These are phyloP conservation scores for Oryzias celebensis DNA, from an alignment of 2,113 vertebrate species.

Conservation along the genomic window DNA sequence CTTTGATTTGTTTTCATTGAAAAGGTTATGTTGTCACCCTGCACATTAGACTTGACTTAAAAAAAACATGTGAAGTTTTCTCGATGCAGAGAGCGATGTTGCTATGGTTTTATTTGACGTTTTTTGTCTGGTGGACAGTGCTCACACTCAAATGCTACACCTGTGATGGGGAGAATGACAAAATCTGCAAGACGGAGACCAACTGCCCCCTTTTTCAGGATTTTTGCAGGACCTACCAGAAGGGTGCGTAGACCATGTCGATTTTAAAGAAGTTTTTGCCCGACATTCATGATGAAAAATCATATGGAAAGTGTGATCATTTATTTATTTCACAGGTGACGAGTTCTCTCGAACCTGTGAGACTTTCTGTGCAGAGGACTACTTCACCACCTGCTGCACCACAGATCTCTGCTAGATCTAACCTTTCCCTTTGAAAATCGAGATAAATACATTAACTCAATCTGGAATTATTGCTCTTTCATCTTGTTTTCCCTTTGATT, in stretches of 20 bases:
- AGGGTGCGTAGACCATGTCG: conserved; percentile 15
- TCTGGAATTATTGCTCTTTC: not conserved
- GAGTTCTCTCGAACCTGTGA: conserved; percentile 30
- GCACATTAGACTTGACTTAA: not conserved
- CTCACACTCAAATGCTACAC: conserved; percentile 57
- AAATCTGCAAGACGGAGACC: conserved; percentile 23
- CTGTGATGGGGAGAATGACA: conserved; percentile 9
- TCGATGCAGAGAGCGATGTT: not conserved
- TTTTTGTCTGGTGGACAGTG: conserved; percentile 45
- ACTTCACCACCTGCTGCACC: conserved; percentile 42
- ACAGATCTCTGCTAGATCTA: conserved; percentile 35
- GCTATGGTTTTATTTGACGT: not conserved
- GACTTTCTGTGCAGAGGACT: conserved; percentile 21
- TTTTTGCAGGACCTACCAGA: conserved; percentile 38
- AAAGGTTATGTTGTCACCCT: not conserved
- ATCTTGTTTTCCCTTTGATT: not conserved
- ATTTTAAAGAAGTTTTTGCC: too few relatives aligned
- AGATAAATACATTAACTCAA: not conserved
- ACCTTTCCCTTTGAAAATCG: conserved; percentile 1
- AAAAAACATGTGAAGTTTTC: not conserved
- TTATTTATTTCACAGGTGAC: conserved; percentile 7
- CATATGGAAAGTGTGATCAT: too few relatives aligned
- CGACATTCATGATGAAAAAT: too few relatives aligned
- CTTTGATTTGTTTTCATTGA: not conserved
- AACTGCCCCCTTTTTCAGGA: not conserved